phyloP scores from a whole-genome alignment of 1,140 invertebrate species.

The Drosophila subpulchrella region DNA sequence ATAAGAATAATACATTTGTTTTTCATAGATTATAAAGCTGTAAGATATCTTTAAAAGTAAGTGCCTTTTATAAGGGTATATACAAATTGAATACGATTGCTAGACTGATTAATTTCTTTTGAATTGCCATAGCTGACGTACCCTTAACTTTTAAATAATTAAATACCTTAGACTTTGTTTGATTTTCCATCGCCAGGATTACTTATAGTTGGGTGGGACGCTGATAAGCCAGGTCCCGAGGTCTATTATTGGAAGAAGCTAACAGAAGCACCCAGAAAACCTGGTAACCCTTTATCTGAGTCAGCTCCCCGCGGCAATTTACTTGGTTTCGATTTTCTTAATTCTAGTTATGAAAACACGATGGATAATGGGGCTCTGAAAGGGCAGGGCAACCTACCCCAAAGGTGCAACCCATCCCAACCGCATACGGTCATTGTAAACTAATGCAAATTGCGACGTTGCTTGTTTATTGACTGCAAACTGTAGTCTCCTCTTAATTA shows the following conservation, averaged over 20 bases:
- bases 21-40: too few relatives aligned
- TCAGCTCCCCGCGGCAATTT: slow-evolving; percentile 32
- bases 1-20: too few relatives aligned
- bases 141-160: background rate
- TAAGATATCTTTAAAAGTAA: background rate
- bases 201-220: slow-evolving; percentile 2
- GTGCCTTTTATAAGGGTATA: background rate
- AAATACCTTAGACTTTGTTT: slow-evolving; percentile 18
- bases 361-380: background rate
- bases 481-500: slow-evolving; percentile 54
- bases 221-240: slow-evolving; percentile 38
- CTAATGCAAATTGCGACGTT: slow-evolving; percentile 72
- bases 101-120: background rate
- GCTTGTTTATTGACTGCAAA: slow-evolving; percentile 68
- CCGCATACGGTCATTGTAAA: slow-evolving; percentile 36
- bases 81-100: too few relatives aligned
- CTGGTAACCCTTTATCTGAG: background rate
- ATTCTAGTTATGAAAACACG: background rate
- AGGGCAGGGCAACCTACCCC: slow-evolving; percentile 49
- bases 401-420: slow-evolving; percentile 43
- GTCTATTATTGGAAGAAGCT: slow-evolving; percentile 14
- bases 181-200: slow-evolving; percentile 41
- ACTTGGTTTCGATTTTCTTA: slow-evolving; percentile 24
- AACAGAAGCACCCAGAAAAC: slow-evolving; percentile 18
- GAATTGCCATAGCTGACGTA: too few relatives aligned